A percentile compares a stretch with the other conserved stretches of the same genome.
phyloP scores from a whole-genome alignment of 2,888 invertebrate genomes.

The Calameuta filiformis region DNA sequence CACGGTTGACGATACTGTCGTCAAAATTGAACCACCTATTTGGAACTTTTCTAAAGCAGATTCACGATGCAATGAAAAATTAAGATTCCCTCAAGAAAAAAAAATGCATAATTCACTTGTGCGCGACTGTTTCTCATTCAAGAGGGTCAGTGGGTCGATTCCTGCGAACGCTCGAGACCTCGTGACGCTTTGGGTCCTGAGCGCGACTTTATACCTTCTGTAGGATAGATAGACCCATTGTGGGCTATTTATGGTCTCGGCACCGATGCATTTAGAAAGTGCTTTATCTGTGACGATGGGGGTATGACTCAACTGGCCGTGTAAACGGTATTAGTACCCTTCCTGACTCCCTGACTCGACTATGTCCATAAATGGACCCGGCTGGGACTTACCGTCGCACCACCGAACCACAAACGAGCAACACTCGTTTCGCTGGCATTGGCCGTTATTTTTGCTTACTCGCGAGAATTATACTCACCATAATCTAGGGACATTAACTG shows the following conservation, averaged over 20 bases:
- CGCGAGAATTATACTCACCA: background rate
- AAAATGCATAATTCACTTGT: background rate
- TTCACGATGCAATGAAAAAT: background rate
- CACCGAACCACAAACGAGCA: background rate
- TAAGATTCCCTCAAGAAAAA: background rate
- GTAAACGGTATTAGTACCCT: slow-evolving; percentile 41
- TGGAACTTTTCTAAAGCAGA: background rate
- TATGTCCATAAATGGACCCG: background rate
- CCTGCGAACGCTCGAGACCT: background rate
- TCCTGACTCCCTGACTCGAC: background rate
- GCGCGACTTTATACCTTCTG: slow-evolving; percentile 23
- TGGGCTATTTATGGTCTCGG: slow-evolving; percentile 49
- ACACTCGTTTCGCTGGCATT: background rate
- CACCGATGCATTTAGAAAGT: slow-evolving; percentile 55
- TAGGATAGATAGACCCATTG: slow-evolving; percentile 47
- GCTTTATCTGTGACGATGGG: slow-evolving; percentile 47
- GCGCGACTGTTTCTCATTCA: background rate
- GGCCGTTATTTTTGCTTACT: background rate
- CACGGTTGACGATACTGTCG: background rate
- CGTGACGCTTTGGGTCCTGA: slow-evolving; percentile 11
- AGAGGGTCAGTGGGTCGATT: background rate
- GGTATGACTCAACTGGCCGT: slow-evolving; percentile 51
- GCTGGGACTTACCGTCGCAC: background rate
- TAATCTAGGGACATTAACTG: background rate
- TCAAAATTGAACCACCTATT: background rate